These are phyloP conservation scores for Athrips mouffetella DNA, from an alignment of 2,888 invertebrate genomes.

Conservation along the genomic window DNA sequence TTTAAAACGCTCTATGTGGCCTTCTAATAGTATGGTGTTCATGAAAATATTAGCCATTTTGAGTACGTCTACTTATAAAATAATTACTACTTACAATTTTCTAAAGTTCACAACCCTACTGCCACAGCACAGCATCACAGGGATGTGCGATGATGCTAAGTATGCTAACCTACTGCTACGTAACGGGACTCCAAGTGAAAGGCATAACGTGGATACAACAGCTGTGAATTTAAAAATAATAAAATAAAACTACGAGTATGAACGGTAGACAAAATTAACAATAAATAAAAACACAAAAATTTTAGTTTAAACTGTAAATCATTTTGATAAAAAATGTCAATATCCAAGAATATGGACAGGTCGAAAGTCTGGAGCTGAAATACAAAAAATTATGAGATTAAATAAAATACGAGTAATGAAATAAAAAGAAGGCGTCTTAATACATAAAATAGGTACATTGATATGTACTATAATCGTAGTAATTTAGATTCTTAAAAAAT, in stretches of 20 bases:
- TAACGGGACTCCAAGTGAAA: conserved; percentile 55
- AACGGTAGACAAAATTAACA: neutral
- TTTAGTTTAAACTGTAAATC: no score
- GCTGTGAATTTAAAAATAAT: neutral
- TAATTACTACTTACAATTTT: neutral
- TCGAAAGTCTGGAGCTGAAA: no score
- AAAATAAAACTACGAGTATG: neutral
- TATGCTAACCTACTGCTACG: conserved; percentile 66
- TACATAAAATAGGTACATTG: no score
- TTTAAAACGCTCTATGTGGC: neutral
- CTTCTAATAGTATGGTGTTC: no score
- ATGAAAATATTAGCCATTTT: no score
- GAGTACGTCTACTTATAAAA: neutral
- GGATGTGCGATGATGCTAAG: conserved; percentile 63
- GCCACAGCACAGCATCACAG: conserved; percentile 48
- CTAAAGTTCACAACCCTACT: conserved; percentile 44
- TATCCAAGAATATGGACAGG: no score
- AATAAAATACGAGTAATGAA: no score
- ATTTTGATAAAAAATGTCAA: no score
- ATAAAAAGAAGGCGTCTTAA: no score
- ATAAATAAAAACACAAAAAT: neutral
- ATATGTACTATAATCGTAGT: no score
- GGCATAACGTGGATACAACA: conserved; percentile 40
- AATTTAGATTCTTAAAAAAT: no score
- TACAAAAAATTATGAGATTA: no score